Conservation (phyloP, 2,888 invertebrate genomes). For the Heliconius cydno region DNA sequence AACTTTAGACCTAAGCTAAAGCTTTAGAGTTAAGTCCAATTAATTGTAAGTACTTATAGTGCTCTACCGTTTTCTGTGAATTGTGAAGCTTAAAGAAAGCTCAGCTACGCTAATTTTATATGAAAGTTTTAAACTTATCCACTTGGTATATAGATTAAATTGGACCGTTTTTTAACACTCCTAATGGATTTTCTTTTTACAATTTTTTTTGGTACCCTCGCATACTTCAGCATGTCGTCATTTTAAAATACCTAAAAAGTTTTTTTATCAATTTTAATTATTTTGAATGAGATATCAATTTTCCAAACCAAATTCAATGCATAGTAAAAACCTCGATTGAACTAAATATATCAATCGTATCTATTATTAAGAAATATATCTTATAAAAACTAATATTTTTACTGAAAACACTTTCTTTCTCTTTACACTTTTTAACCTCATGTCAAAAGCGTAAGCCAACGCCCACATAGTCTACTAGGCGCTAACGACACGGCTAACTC, state of each 20-base stretch:
- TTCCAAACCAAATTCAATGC: no score
- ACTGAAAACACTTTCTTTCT: background rate
- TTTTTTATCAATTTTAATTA: background rate
- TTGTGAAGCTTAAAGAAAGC: conserved; percentile 24
- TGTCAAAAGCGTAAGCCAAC: conserved; percentile 1
- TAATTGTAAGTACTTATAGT: conserved; percentile 21
- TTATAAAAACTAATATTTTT: background rate
- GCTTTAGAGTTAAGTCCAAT: conserved; percentile 14
- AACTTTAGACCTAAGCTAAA: conserved; percentile 16
- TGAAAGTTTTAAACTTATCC: conserved; percentile 22
- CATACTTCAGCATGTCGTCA: background rate
- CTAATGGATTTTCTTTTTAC: conserved; percentile 17
- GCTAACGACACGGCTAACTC: conserved; percentile 35
- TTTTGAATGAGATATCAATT: no score
- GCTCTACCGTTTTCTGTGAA: conserved; percentile 21
- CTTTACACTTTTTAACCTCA: conserved; percentile 12
- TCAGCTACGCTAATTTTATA: conserved; percentile 17
- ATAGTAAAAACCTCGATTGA: no score
- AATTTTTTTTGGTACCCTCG: background rate
- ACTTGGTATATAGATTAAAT: conserved; percentile 18
- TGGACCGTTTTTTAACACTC: conserved; percentile 10
- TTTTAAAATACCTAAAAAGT: background rate
- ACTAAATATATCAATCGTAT: no score
- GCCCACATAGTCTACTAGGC: conserved; percentile 17
- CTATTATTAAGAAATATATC: background rate